Evolutionary conservation across 2,888 invertebrate genomes (phyloP).

Genomic region (Tetragonula carbonaria): DNA sequence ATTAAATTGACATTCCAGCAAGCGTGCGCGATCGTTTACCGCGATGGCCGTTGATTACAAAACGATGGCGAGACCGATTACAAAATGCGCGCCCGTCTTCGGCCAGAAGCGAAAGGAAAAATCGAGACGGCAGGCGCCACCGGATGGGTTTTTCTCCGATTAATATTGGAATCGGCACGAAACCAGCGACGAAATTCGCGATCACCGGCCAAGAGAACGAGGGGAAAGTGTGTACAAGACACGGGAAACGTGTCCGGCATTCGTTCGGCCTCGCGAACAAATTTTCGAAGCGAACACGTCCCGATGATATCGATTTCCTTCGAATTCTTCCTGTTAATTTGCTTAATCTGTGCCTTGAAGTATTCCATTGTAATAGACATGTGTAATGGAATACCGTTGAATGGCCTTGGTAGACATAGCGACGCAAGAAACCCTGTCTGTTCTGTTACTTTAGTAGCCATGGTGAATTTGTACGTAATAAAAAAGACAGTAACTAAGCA

Average conservation of each 20-base stretch:
- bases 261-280: constrained; percentile 61
- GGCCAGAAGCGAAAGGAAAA: constrained; percentile 64
- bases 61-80: constrained; percentile 55
- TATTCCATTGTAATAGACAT: constrained; percentile 9
- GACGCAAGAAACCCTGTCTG: background rate
- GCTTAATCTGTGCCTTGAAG: background rate
- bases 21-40: constrained; percentile 44
- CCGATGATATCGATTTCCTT: constrained; percentile 33
- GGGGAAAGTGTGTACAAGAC: constrained; percentile 72
- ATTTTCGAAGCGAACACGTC: constrained; percentile 56
- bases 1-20: constrained; percentile 71
- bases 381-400: background rate
- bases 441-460: no score
- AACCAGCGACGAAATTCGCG: constrained; percentile 46
- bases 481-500: background rate
- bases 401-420: background rate
- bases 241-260: constrained; percentile 75
- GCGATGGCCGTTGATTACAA: constrained; percentile 57
- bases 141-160: constrained; percentile 53
- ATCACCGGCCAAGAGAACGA: constrained; percentile 67
- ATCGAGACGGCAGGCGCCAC: constrained; percentile 50
- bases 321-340: background rate
- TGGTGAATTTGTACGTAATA: no score
- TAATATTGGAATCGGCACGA: constrained; percentile 47
- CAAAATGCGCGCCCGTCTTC: constrained; percentile 59